A percentile compares a stretch with the other conserved stretches of the same genome.
These are phyloP conservation scores for Zeus faber DNA, from an alignment of 2,113 vertebrate species.

Conservation along the genomic window DNA sequence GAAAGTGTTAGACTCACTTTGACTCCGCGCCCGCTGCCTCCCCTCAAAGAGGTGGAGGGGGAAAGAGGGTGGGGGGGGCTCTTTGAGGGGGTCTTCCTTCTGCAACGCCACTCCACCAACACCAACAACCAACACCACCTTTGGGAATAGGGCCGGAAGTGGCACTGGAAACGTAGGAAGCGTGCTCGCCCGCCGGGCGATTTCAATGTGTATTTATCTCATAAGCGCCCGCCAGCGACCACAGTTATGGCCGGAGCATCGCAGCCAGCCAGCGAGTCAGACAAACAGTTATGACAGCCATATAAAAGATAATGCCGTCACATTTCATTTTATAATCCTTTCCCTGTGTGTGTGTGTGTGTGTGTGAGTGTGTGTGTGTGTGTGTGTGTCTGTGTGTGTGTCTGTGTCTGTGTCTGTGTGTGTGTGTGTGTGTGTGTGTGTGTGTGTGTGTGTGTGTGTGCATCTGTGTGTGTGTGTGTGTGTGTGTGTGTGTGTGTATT, in stretches of 20 bases:
- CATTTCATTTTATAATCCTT: too few relatives aligned
- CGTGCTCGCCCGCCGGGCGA: too few relatives aligned
- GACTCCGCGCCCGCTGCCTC: constrained; percentile 38
- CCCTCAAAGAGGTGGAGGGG: constrained; percentile 27
- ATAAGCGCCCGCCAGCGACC: constrained; percentile 39
- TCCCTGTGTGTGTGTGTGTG: background rate
- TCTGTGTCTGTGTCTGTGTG: constrained; percentile 20
- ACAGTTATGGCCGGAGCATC: constrained; percentile 13
- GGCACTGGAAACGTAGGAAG: too few relatives aligned
- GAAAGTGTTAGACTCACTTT: constrained; percentile 64
- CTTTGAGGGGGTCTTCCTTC: constrained; percentile 45
- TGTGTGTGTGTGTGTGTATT: constrained; percentile 31
- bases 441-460: constrained; percentile 48
- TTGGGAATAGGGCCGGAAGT: background rate
- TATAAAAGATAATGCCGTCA: too few relatives aligned
- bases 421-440: constrained; percentile 15
- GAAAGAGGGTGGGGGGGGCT: constrained; percentile 15
- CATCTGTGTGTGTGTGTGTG: constrained; percentile 31
- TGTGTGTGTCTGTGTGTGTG: constrained; percentile 29
- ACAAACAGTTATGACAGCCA: constrained; percentile 8
- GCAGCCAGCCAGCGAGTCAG: constrained; percentile 5
- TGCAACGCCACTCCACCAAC: background rate
- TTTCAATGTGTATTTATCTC: constrained; percentile 53
- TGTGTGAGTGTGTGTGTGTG: constrained; percentile 5
- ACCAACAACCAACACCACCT: background rate